phyloP scores from a whole-genome alignment of 2,113 vertebrate species.

The Petrocephalus microphthalmus region DNA sequence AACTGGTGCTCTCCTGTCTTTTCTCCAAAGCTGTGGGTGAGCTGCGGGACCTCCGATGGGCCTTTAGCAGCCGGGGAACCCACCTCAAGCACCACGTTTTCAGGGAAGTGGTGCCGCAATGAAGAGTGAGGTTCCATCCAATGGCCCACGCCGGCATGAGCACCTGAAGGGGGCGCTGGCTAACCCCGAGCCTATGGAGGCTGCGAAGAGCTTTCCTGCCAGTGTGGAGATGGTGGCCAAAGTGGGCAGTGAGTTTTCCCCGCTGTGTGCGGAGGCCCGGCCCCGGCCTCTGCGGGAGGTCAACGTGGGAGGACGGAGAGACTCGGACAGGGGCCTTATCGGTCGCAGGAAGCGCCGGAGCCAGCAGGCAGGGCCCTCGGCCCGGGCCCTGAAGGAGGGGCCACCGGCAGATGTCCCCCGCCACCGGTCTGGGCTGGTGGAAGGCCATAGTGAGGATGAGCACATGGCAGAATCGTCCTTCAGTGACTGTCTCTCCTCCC shows the following conservation, averaged over 20 bases:
- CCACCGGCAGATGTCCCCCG: constrained; percentile 47
- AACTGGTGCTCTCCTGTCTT: constrained; percentile 27
- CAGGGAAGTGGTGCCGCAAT: constrained; percentile 72
- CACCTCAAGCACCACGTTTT: constrained; percentile 36
- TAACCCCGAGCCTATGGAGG: constrained; percentile 80
- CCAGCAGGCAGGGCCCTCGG: constrained; percentile 94
- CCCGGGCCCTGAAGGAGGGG: constrained; percentile 74
- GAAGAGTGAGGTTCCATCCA: constrained; percentile 95
- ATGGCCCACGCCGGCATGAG: constrained; percentile 84
- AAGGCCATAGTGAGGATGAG: constrained; percentile 78
- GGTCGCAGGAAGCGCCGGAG: constrained; percentile 89
- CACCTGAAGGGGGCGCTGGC: constrained; percentile 89
- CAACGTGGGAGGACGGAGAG: constrained; percentile 68
- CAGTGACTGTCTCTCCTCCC: constrained; percentile 92
- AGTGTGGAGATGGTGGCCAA: constrained; percentile 93
- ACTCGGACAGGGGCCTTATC: constrained; percentile 76
- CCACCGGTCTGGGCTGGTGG: constrained; percentile 66
- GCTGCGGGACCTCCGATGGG: constrained; percentile 69
- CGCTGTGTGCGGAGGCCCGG: constrained; percentile 68
- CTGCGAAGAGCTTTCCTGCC: constrained; percentile 75
- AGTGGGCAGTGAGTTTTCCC: constrained; percentile 83
- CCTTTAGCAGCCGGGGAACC: constrained; percentile 56
- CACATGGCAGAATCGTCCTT: constrained; percentile 82
- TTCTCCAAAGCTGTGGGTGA: constrained; percentile 44
- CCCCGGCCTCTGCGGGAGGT: constrained; percentile 65